These are phyloP conservation scores for Bettongia penicillata DNA, from an alignment of 2,113 vertebrate species.

Conservation along the genomic window DNA sequence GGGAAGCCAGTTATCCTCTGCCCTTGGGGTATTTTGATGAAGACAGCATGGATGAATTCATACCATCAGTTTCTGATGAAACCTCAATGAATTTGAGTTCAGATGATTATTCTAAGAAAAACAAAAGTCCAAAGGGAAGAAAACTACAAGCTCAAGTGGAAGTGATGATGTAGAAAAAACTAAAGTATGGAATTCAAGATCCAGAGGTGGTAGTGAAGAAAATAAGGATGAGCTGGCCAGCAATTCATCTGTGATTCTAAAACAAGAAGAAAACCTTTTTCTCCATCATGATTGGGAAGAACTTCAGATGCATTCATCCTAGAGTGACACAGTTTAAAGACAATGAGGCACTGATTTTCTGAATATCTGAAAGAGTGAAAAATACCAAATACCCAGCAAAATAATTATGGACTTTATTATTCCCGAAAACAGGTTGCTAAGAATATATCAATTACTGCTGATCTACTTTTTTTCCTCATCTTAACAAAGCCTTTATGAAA, in stretches of 20 bases:
- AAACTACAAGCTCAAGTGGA: conserved; percentile 88
- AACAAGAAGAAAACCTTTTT: conserved; percentile 87
- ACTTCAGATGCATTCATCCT: no score
- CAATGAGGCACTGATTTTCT: no score
- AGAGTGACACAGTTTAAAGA: no score
- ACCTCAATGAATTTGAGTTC: conserved; percentile 96
- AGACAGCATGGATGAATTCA: conserved; percentile 99
- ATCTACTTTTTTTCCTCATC: no score
- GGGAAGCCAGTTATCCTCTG: conserved; percentile 83
- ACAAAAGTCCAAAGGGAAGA: conserved; percentile 93
- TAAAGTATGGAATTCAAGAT: conserved; percentile 99
- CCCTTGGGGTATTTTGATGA: conserved; percentile 98
- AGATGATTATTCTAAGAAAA: conserved; percentile 92
- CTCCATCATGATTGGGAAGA: no score
- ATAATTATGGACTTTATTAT: no score
- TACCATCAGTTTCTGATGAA: conserved; percentile 96
- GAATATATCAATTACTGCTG: no score
- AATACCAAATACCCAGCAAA: no score
- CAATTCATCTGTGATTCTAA: conserved; percentile 82
- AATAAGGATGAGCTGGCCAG: conserved; percentile 86
- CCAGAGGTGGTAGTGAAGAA: conserved; percentile 91
- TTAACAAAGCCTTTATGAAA: no score
- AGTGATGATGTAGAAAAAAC: conserved; percentile 97
- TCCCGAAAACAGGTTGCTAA: no score
- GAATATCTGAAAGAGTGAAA: no score